Evolutionary conservation across 2,797 vertebrate species (phyloP).

Genomic region (Eospalax fontanierii): DNA sequence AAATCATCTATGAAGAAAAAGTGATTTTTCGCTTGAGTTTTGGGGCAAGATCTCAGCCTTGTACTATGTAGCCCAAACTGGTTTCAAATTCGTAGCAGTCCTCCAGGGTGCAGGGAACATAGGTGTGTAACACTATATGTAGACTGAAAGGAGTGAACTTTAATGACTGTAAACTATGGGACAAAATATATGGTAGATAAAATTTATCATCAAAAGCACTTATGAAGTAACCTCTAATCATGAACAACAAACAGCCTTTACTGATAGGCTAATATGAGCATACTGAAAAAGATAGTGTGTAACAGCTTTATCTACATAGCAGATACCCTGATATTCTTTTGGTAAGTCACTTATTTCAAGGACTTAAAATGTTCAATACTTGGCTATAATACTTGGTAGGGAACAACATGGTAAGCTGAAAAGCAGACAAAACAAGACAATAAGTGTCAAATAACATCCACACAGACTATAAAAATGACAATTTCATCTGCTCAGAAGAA

Average conservation of each 20-base stretch:
- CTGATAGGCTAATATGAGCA: not conserved
- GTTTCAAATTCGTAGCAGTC: not conserved
- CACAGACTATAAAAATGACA: slow-evolving; percentile 58
- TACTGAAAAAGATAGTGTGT: not conserved
- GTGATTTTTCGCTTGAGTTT: not conserved
- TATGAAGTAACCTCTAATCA: slow-evolving; percentile 28
- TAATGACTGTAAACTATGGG: not conserved
- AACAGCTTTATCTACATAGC: slow-evolving; percentile 11
- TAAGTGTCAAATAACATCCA: slow-evolving; percentile 19
- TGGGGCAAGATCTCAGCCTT: not conserved
- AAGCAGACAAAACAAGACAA: slow-evolving; percentile 3
- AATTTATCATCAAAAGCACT: slow-evolving; percentile 42
- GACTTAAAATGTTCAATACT: not conserved
- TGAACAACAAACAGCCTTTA: slow-evolving; percentile 5
- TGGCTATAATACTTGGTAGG: not conserved
- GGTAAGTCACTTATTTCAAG: slow-evolving; percentile 54
- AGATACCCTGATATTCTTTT: slow-evolving; percentile 22
- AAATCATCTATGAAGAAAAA: slow-evolving; percentile 37
- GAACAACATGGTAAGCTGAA: slow-evolving; percentile 34
- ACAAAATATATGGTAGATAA: not conserved
- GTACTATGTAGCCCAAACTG: not conserved
- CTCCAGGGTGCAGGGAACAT: not conserved
- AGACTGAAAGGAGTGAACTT: not conserved
- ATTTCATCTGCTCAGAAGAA: slow-evolving; percentile 25
- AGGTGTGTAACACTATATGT: not conserved